Conservation (phyloP, 2,797 vertebrate species). For the Fistularia commersonii region DNA sequence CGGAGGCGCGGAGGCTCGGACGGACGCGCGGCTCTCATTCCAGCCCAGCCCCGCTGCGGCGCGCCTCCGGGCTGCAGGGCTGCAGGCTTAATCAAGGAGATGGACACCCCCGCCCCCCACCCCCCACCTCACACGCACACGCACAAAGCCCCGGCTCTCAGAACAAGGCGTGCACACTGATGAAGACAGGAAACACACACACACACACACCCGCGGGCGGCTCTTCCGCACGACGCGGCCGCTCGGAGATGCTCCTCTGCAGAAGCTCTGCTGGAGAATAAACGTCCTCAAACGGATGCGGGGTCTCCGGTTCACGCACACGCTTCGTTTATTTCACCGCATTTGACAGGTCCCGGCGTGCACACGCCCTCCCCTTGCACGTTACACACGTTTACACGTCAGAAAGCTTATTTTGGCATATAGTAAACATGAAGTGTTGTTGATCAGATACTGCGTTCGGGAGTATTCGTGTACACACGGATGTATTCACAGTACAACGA, state of each 20-base stretch:
- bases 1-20: conserved; percentile 6
- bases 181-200: neutral
- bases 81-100: conserved; percentile 50
- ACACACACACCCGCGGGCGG: too few species aligned
- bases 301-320: too few species aligned
- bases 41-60: conserved; percentile 6
- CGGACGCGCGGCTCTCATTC: conserved; percentile 13
- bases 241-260: too few species aligned
- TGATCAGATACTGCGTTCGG: too few species aligned
- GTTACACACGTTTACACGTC: conserved; percentile 78
- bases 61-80: conserved; percentile 13
- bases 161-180: neutral
- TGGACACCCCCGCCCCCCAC: conserved; percentile 42
- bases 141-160: neutral
- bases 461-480: too few species aligned
- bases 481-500: too few species aligned
- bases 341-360: too few species aligned
- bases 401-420: conserved; percentile 62
- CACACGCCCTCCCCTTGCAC: too few species aligned
- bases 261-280: too few species aligned
- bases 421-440: conserved; percentile 28
- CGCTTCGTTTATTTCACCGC: too few species aligned
- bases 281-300: too few species aligned
- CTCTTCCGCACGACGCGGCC: too few species aligned
- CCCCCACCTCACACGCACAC: conserved; percentile 1